Evolutionary conservation across 2,888 invertebrate genomes (phyloP), one percentile per base, ranked within the genome.

Genomic region (Leucophenga maculata): DNA sequence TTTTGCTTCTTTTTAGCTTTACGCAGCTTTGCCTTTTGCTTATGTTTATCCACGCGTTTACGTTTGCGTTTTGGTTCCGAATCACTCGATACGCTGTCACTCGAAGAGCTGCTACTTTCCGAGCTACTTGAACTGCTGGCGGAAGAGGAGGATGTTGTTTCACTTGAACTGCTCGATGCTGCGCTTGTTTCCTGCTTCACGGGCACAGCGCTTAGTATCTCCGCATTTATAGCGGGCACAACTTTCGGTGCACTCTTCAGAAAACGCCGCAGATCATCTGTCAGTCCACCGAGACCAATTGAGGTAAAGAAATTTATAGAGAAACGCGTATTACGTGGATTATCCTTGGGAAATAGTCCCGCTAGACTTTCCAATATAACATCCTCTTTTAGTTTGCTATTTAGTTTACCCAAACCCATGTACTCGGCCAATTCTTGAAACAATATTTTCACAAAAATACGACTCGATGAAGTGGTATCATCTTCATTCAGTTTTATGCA

Each of bases 231-330:
- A 71, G 87, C 85, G 0, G 88, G 87, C 39, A 88, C 86, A 2
- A 77, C 72, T 74, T 88, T 88, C 3, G 89, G 89, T 0, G 88
- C 88, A 72, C 80, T 87, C 75, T 97, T 97, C 75, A 97, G 90
- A 89, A 97, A 96, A 82, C 96, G 96, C 70, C 97, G 90, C 54
- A 97, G 89, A 82, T 97, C 97, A 89, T 97, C 97, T 0, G 99
- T 99, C 1, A 99, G 90, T 0, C 98, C 98, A 69, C 99, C 99
- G 68, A 99, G 91, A 78, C 99, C 98, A 85, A 98, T 98, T 0
- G 97, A 96, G 0, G 98, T 98, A 88, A 98, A 98, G 90, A 98
- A 98, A 86, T 98, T 98, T 65, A 99, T 99, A 0, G 99, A 95
- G 89, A 99, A 99, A 83, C 99, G 91, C 0, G 98, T 98, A 86